A percentile compares a stretch with the other conserved stretches of the same genome.
These are phyloP conservation scores for Epinephelus coioides DNA, from an alignment of 2,797 vertebrate genomes.

Conservation along the genomic window DNA sequence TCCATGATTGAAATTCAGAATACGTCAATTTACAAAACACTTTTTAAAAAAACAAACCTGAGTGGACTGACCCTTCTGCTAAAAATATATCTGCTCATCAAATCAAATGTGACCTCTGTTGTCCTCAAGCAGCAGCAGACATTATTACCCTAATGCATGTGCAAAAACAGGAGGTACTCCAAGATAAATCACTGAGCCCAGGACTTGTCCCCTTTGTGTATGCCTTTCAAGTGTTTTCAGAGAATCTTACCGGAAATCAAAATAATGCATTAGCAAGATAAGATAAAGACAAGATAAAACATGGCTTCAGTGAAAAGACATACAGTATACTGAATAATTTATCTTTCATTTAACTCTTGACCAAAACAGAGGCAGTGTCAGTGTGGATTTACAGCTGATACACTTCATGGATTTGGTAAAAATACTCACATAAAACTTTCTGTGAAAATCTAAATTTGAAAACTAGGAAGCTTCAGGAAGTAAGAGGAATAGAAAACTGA, in stretches of 20 bases:
- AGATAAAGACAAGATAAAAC: conserved; percentile 25
- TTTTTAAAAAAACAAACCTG: not conserved
- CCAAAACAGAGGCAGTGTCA: not conserved
- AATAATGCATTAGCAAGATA: conserved; percentile 3
- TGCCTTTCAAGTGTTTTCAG: conserved; percentile 24
- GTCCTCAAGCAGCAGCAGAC: conserved; percentile 35
- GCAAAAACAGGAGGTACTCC: conserved; percentile 28
- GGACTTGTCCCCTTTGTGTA: conserved; percentile 18
- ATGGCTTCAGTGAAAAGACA: not conserved
- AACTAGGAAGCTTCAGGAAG: not conserved
- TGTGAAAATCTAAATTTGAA: not conserved
- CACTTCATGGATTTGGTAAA: not conserved
- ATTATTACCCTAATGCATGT: conserved; percentile 38
- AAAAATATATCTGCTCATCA: conserved; percentile 36
- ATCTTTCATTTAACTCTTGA: not conserved
- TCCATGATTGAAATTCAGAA: conserved; percentile 28
- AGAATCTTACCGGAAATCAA: conserved; percentile 21
- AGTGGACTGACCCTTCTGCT: conserved; percentile 36
- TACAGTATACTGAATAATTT: not conserved
- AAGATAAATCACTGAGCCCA: conserved; percentile 25
- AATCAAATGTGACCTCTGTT: conserved; percentile 45
- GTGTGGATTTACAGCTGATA: not conserved
- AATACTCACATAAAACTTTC: not conserved
- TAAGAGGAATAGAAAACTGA: not conserved
- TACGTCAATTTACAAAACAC: conserved; percentile 30